phyloP scores from a whole-genome alignment of 2,888 invertebrate species.

The Tuta absoluta region DNA sequence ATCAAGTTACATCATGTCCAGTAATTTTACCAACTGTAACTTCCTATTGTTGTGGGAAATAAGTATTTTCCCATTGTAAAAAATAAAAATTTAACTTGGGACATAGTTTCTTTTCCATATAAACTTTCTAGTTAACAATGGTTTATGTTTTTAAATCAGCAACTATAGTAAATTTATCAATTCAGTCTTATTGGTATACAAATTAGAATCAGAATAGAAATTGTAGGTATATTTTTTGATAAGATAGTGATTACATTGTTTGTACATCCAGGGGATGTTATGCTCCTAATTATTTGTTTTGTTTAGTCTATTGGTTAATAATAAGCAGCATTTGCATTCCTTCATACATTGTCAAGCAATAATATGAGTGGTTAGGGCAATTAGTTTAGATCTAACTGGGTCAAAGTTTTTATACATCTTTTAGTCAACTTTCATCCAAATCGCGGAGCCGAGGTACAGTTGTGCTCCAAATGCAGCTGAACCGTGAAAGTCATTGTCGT shows the following conservation, averaged over 20 bases:
- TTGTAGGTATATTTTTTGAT: neutral
- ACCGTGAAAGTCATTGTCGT: conserved; percentile 80
- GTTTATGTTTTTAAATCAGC: too few species aligned
- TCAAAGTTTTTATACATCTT: conserved; percentile 58
- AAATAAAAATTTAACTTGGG: too few species aligned
- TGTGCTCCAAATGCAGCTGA: conserved; percentile 76
- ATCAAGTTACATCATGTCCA: neutral
- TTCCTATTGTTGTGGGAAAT: too few species aligned
- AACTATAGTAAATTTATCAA: neutral
- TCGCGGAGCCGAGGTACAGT: conserved; percentile 68
- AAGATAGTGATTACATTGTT: neutral
- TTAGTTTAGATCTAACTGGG: conserved; percentile 46
- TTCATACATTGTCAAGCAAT: conserved; percentile 9
- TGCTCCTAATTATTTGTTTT: conserved; percentile 12
- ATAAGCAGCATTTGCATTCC: conserved; percentile 39
- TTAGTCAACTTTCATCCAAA: conserved; percentile 74
- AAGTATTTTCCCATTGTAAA: too few species aligned
- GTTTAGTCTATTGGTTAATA: conserved; percentile 39
- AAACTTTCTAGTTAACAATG: too few species aligned
- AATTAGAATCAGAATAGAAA: neutral
- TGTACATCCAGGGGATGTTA: neutral
- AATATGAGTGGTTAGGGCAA: conserved; percentile 24
- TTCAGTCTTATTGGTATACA: neutral
- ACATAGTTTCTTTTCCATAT: too few species aligned
- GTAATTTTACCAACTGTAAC: neutral